Percentiles rank a stretch among this genome's conserved stretches.
These are phyloP conservation scores for Erinaceus europaeus DNA, from an alignment of 2,113 vertebrate species.

Conservation along the genomic window DNA sequence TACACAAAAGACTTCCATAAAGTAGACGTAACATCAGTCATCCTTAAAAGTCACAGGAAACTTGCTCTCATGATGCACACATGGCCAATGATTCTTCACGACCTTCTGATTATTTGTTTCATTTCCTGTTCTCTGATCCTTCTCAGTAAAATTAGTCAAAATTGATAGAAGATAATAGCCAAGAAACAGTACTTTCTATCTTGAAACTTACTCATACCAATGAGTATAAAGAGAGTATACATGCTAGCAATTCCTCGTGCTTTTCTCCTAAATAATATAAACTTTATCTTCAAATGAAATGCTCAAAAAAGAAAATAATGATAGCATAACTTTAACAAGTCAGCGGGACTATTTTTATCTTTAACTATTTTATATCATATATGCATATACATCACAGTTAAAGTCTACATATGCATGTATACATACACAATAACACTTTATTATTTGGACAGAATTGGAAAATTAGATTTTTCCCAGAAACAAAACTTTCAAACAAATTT, in stretches of 20 bases:
- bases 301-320: background rate
- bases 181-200: background rate
- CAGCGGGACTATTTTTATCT: background rate
- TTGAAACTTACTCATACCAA: background rate
- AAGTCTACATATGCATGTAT: background rate
- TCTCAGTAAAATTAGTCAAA: background rate
- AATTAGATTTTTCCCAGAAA: too few species aligned
- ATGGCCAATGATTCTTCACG: background rate
- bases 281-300: background rate
- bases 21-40: background rate
- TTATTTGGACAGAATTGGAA: too few species aligned
- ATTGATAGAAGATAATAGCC: background rate
- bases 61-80: background rate
- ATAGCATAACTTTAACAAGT: background rate
- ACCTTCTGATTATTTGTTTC: background rate
- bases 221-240: background rate
- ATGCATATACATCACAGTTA: slow-evolving; percentile 2
- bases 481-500: too few species aligned
- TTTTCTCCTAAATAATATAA: slow-evolving; percentile 37
- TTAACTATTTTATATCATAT: background rate
- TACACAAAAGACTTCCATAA: too few species aligned
- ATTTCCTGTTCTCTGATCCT: background rate
- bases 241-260: background rate
- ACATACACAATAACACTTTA: too few species aligned
- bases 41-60: background rate